These are phyloP conservation scores for Enteromius afrohamiltoni DNA, from an alignment of 2,797 vertebrate genomes.

Conservation along the genomic window DNA sequence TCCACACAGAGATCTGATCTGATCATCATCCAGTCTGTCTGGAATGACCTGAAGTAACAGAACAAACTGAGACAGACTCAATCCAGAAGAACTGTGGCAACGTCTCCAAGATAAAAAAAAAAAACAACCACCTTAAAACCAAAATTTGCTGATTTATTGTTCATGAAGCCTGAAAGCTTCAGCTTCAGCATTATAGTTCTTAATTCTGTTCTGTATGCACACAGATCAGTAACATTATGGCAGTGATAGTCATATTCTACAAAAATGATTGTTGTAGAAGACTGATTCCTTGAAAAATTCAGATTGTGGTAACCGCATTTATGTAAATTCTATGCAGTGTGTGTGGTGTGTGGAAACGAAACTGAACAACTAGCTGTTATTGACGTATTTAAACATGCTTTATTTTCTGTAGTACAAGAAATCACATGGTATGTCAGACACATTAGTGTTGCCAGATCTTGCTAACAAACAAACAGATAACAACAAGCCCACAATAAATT, in stretches of 20 bases:
- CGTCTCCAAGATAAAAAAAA: too few species aligned
- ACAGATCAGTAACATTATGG: not conserved
- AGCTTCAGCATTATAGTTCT: not conserved
- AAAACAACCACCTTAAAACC: too few species aligned
- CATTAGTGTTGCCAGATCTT: not conserved
- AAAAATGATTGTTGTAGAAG: too few species aligned
- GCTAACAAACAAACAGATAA: not conserved
- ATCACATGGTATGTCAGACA: not conserved
- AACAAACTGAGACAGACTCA: too few species aligned
- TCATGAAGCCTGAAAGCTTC: not conserved
- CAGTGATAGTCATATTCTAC: not conserved
- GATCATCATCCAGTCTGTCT: too few species aligned
- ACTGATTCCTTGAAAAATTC: not conserved
- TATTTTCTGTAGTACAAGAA: not conserved
- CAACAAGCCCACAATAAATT: not conserved
- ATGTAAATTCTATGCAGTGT: not conserved
- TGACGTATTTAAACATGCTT: not conserved
- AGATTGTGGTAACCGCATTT: not conserved
- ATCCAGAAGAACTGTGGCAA: too few species aligned
- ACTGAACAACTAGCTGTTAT: not conserved
- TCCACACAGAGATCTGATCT: too few species aligned
- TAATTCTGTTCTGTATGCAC: not conserved
- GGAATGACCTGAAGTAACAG: too few species aligned
- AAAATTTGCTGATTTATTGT: not conserved
- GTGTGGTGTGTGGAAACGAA: not conserved